Conservation (phyloP, 2,888 invertebrate genomes). For the Axea sp. region DNA sequence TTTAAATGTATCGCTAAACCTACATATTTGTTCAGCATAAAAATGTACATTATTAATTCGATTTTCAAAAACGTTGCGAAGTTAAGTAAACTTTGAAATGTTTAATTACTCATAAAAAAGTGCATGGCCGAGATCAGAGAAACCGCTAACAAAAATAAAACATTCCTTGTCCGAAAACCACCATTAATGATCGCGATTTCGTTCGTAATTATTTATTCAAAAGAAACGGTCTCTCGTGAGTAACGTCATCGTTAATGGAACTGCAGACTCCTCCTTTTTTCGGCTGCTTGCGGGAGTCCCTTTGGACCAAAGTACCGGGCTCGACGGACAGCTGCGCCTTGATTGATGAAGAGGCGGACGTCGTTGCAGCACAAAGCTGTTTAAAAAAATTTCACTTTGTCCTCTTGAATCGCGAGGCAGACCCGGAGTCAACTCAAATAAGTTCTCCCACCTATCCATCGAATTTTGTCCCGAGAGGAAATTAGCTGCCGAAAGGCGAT, state of each 20-base stretch:
- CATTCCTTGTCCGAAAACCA: constrained; percentile 18
- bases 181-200: constrained; percentile 53
- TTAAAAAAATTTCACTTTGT: constrained; percentile 58
- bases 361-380: constrained; percentile 47
- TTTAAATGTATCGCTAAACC: too few species aligned
- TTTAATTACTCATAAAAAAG: neutral
- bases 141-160: constrained; percentile 35
- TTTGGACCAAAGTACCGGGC: constrained; percentile 50
- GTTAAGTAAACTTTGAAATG: neutral
- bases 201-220: constrained; percentile 57
- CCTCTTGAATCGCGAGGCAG: constrained; percentile 49
- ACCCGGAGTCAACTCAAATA: constrained; percentile 49
- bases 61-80: too few species aligned
- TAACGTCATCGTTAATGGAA: constrained; percentile 61
- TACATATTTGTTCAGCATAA: too few species aligned
- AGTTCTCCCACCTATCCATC: constrained; percentile 23
- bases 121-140: constrained; percentile 6
- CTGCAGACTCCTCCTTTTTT: constrained; percentile 61
- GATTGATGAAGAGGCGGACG: constrained; percentile 64
- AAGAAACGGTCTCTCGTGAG: constrained; percentile 47
- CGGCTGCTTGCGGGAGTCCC: constrained; percentile 28
- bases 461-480: constrained; percentile 34
- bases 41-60: neutral
- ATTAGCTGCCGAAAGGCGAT: constrained; percentile 55
- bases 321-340: constrained; percentile 61